Evolutionary conservation across 2,113 vertebrate species (phyloP).

Genomic region (Corvus hawaiiensis): DNA sequence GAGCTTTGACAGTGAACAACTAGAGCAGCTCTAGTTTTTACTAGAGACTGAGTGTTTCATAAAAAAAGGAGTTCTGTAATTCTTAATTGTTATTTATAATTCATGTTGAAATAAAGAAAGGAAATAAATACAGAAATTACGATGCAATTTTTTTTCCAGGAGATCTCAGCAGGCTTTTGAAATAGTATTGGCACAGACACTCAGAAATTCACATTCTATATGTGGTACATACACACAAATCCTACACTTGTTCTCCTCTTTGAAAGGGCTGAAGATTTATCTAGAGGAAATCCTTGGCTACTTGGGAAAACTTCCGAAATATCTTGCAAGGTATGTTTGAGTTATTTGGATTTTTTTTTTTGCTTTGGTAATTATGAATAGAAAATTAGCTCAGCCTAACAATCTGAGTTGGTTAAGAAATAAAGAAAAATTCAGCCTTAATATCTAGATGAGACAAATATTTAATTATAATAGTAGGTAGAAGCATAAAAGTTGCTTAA

Average conservation of each 20-base stretch:
- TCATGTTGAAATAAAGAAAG: background rate
- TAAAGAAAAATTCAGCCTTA: background rate
- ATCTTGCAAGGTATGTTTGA: background rate
- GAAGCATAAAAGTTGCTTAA: background rate
- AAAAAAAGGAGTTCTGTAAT: background rate
- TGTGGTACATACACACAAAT: background rate
- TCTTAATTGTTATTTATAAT: background rate
- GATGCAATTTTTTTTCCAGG: background rate
- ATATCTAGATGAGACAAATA: background rate
- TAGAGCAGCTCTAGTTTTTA: background rate
- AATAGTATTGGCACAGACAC: background rate
- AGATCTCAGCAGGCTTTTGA: background rate
- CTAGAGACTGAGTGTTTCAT: background rate
- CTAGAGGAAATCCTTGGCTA: background rate
- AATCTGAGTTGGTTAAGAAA: background rate
- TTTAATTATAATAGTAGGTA: background rate
- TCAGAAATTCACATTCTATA: background rate
- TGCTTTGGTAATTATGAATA: background rate
- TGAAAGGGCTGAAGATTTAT: background rate
- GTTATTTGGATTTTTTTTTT: background rate
- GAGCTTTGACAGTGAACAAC: background rate
- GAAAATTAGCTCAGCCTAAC: background rate
- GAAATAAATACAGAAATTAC: background rate
- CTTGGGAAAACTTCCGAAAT: background rate
- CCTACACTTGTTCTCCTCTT: background rate